These are phyloP conservation scores for Actinia equina DNA, from an alignment of 64 coral and sea anemone genomes.

Conservation along the genomic window DNA sequence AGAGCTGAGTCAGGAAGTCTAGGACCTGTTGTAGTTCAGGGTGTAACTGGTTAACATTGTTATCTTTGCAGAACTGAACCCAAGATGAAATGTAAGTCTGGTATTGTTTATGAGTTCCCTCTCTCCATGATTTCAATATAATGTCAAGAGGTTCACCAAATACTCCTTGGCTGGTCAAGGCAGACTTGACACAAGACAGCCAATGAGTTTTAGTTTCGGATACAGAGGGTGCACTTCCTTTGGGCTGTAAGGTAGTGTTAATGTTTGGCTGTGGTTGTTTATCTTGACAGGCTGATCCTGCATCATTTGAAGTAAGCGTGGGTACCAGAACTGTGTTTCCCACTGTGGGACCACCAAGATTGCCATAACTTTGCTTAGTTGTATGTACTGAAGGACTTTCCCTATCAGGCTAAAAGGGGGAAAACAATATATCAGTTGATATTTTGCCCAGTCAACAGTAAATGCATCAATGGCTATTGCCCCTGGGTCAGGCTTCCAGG, in stretches of 20 bases:
- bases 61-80: slow-evolving; percentile 22
- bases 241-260: slow-evolving; percentile 40
- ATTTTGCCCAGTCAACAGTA: slow-evolving; percentile 38
- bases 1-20: slow-evolving; percentile 20
- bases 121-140: slow-evolving; percentile 22
- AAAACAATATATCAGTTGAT: slow-evolving; percentile 52
- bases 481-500: slow-evolving; percentile 48
- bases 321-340: slow-evolving; percentile 74
- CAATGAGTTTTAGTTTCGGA: slow-evolving; percentile 49
- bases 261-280: slow-evolving; percentile 30
- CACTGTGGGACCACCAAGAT: slow-evolving; percentile 29
- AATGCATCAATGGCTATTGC: slow-evolving; percentile 54
- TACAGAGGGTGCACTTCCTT: slow-evolving; percentile 42
- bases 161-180: neutral
- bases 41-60: neutral
- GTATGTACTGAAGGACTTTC: slow-evolving; percentile 40
- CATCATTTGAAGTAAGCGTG: slow-evolving; percentile 35
- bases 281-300: slow-evolving; percentile 24
- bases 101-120: slow-evolving; percentile 36
- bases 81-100: slow-evolving; percentile 20
- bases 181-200: slow-evolving; percentile 59
- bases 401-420: slow-evolving; percentile 56
- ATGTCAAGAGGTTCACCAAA: slow-evolving; percentile 18
- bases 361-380: slow-evolving; percentile 4
- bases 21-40: slow-evolving; percentile 8